Base-by-base conservation (phyloP, 2,113 vertebrate species). In the Myotis lucifugus region DNA sequence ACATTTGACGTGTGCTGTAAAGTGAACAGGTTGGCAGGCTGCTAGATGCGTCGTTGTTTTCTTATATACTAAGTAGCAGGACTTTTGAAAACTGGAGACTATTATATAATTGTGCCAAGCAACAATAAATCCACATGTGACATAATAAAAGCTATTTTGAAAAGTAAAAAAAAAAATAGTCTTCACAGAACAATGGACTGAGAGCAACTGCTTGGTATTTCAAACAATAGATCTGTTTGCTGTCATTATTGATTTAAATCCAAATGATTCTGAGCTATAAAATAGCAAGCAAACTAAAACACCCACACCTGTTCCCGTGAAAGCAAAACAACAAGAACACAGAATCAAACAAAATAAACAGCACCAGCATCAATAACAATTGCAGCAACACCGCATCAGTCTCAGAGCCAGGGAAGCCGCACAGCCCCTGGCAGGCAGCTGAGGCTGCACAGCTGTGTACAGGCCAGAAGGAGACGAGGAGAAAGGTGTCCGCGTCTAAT, bases 61-160 rank as follows among this genome's bases (percentile, higher is more conserved):
- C 12, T 84, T 95, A 79, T 84, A 84, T 82, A 96, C 70, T 79
- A 93, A 93, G 34, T 14, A 83, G 37, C 78, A 91, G 64, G 48
- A 15, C 42, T 85, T 91, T 81, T 90, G 52, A 87, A 87, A 76
- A 83, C 34, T 12, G 14, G 40, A 86, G 77, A 67, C 7, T 56
- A 66, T 18, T 18, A 66, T 9, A 67, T 32, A 74, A 72, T 32
- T 77, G 6, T 81, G 7, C 40, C 40, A 76, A 86, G 54, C 18
- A 85, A 93, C 56, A 79, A 48, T 79, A 85, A 73, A 32, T 54
- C 76, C 17, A 32, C 34, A 29, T 13, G 40, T 37, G 17, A 52
- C 46, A 5, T 82, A 69, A 61, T 27, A 64, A 79, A 46, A 64
- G 17, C 17, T 61, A 23, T 85, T 89, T 29, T 83, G 61, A 40